Conservation (phyloP, 2,113 vertebrate species). For the Nothobranchius kuhntae region DNA sequence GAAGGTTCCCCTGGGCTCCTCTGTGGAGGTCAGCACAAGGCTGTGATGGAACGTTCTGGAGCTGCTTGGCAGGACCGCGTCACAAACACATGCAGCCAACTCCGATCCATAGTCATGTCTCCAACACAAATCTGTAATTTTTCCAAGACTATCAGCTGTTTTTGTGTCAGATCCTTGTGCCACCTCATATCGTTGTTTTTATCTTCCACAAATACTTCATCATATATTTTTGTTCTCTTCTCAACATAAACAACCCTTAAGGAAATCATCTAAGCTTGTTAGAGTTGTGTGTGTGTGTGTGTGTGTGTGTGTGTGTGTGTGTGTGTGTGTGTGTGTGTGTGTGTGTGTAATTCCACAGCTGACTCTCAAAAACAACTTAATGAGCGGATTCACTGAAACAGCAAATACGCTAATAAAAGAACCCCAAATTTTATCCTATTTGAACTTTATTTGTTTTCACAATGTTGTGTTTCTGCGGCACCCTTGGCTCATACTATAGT, state of each 20-base stretch:
- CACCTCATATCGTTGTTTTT: neutral
- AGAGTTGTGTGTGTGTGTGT: neutral
- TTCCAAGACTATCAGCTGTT: neutral
- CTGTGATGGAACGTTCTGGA: conserved; percentile 62
- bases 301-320: too few relatives aligned
- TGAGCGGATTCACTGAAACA: conserved; percentile 18
- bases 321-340: too few relatives aligned
- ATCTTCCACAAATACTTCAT: neutral
- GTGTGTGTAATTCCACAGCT: conserved; percentile 1
- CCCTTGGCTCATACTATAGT: neutral
- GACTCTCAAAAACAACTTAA: conserved; percentile 27
- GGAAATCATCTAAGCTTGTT: neutral
- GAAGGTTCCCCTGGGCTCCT: conserved; percentile 78
- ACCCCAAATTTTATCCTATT: neutral
- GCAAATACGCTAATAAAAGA: neutral
- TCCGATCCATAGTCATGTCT: conserved; percentile 14
- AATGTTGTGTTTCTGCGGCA: neutral
- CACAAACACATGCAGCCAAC: conserved; percentile 27
- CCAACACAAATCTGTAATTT: neutral
- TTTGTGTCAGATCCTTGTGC: neutral
- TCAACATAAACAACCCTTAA: conserved; percentile 3
- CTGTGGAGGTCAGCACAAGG: conserved; percentile 73
- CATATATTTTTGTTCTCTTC: neutral
- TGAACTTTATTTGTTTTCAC: conserved; percentile 1
- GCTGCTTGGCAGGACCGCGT: conserved; percentile 46